Conservation (phyloP, 2,888 invertebrate genomes). For the Drosophila phalerata region DNA sequence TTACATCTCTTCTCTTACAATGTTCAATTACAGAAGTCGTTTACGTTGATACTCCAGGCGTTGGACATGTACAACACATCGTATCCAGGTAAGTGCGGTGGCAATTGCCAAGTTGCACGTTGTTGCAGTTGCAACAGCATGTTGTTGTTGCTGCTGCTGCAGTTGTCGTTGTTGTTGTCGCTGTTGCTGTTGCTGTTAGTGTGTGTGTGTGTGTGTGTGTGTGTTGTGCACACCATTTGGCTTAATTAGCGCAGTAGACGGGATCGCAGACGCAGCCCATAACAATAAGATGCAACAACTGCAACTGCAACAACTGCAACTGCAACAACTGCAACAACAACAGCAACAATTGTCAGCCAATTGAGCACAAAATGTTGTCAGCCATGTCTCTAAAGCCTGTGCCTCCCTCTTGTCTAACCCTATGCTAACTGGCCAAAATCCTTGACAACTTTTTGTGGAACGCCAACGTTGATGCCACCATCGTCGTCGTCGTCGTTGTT, state of each 20-base stretch:
- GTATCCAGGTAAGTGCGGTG: conserved; percentile 88
- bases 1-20: conserved; percentile 33
- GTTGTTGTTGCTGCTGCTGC: conserved; percentile 28
- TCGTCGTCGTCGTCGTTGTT: conserved; percentile 56
- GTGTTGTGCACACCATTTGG: conserved; percentile 63
- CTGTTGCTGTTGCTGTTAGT: conserved; percentile 14
- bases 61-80: conserved; percentile 93
- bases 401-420: conserved; percentile 27
- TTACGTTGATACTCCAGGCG: conserved; percentile 96
- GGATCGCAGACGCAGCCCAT: conserved; percentile 58
- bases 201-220: conserved; percentile 41
- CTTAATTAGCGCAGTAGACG: conserved; percentile 74
- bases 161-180: conserved; percentile 30
- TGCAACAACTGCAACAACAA: conserved; percentile 22
- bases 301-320: conserved; percentile 22
- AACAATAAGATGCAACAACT: conserved; percentile 61
- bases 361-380: conserved; percentile 78
- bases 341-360: conserved; percentile 53
- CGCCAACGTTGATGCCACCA: conserved; percentile 81
- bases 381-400: conserved; percentile 74
- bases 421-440: conserved; percentile 47
- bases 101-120: conserved; percentile 65
- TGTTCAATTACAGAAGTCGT: conserved; percentile 92
- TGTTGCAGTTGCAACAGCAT: conserved; percentile 17
- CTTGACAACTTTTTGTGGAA: conserved; percentile 62